Evolutionary conservation across 1,140 invertebrate genomes (phyloP).

Genomic region (Micrasema minimum): DNA sequence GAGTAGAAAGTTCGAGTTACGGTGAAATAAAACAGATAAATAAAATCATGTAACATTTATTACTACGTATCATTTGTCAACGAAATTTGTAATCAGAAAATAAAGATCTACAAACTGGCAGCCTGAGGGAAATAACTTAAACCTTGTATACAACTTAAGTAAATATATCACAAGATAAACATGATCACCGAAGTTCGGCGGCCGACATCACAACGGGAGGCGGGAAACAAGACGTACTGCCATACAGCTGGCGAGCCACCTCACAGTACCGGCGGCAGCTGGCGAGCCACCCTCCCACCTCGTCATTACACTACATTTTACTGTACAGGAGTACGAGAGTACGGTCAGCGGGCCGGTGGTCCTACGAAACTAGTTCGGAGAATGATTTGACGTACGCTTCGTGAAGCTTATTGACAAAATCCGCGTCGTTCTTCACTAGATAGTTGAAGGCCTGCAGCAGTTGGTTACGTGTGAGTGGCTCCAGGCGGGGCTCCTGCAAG

Average conservation of each 20-base stretch:
- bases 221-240: conserved; percentile 15
- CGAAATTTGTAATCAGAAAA: conserved; percentile 47
- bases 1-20: too few relatives aligned
- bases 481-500: conserved; percentile 63
- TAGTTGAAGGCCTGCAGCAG: conserved; percentile 88
- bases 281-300: background rate
- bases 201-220: conserved; percentile 18
- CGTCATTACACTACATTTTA: background rate
- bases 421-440: conserved; percentile 85
- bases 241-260: conserved; percentile 53
- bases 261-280: background rate
- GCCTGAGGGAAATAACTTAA: conserved; percentile 47
- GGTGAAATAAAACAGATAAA: conserved; percentile 22
- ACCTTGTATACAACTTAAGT: conserved; percentile 50
- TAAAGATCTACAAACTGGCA: conserved; percentile 43
- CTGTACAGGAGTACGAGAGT: conserved; percentile 47
- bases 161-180: conserved; percentile 53
- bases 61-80: conserved; percentile 47
- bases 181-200: conserved; percentile 22
- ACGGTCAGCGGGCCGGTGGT: conserved; percentile 56
- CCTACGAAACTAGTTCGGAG: conserved; percentile 75
- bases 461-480: conserved; percentile 87
- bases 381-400: conserved; percentile 90
- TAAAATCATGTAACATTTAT: conserved; percentile 45
- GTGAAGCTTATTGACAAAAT: conserved; percentile 88